Base-by-base conservation (phyloP, 1,140 invertebrate genomes). In the Anadara kagoshimensis region DNA sequence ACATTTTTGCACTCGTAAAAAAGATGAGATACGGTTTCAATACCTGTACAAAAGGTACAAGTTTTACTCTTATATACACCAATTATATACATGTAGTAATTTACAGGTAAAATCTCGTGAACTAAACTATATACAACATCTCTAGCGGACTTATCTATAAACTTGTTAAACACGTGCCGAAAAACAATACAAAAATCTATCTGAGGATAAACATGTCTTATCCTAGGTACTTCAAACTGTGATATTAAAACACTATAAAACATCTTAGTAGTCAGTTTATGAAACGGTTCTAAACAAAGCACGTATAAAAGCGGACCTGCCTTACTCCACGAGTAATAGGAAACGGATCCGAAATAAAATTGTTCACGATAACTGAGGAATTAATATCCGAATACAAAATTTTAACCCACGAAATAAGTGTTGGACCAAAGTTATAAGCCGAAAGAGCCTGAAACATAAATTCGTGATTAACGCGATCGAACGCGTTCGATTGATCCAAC, bases 301-400 rank as follows among this genome's bases (percentile, higher is more conserved):
- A 90, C 88, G 78, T 91, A 91, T 0, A 89, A 70, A 0, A 89
- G 58, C 85, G 86, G 14, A 89, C 88, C 64, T 90, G 89, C 10
- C 74, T 73, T 0, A 90, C 84, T 20, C 87, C 86, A 0, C 85
- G 20, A 0, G 29, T 44, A 8, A 89, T 71, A 5, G 57, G 22
- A 49, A 89, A 83, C 0, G 57, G 62, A 0, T 78, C 61, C 0
- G 86, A 73, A 7, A 73, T 59, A 56, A 20, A 53, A 4, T 61
- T 24, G 56, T 76, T 78, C 44, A 73, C 73, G 24, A 81, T 75
- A 47, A 81, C 68, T 11, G 66, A 72, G 44, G 72, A 73, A n/a
- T 8, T 29, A 43, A 78, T 47, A 66, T 81, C 71, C 29, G 49
- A 41, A 51, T 81, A 83, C 14, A 78, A 69, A 24, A 69, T 63